Base-by-base conservation (phyloP, 2,797 vertebrate species). In the Falco novaeseelandiae region DNA sequence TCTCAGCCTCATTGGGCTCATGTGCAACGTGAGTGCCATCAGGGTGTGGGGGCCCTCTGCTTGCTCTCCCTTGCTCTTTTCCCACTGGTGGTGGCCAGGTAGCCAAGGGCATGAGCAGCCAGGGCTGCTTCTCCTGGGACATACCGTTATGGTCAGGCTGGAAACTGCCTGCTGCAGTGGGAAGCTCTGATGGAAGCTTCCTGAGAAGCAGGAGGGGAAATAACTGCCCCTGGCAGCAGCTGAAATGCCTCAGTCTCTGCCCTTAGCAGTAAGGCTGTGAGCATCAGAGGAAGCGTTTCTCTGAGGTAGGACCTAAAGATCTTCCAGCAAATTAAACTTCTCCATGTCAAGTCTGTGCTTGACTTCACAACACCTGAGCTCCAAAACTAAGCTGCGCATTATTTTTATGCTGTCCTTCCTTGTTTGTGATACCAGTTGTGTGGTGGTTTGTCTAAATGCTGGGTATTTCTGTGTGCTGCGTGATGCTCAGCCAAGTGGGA, bases 31-130 rank as follows among this genome's bases (percentile, higher is more conserved):
- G 51, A 76, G 52, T 46, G 1, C 46, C 29, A 32, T 4, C 42
- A 22, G 46, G 36, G 58, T 18, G n/a, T 70, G 8, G 0, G 4
- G 81, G 30, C 14, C 36, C 57, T 16, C 30, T 0, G 0, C 2
- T 63, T 51, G 65, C 71, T 42, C 46, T 57, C 21, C 69, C 9
- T 32, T 48, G 23, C n/a, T 20, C 48, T 15, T 48, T 17, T n/a
- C 26, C 34, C 29, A 0, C 29, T 10, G 61, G 38, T 7, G 25
- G 15, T 13, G 25, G 29, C 9, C 52, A 8, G 22, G 26, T 2
- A 32, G 8, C 14, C n/a, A 48, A 46, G 70, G 29, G 9, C 9
- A 3, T 0, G 21, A 52, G 26, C 70, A 48, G 32, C 9, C 0
- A 0, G 57, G 38, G 73, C 62, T 74, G 77, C 8, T 17, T 61